Evolutionary conservation across 2,888 invertebrate species (phyloP).

Genomic region (Cecidostiba fungosa): DNA sequence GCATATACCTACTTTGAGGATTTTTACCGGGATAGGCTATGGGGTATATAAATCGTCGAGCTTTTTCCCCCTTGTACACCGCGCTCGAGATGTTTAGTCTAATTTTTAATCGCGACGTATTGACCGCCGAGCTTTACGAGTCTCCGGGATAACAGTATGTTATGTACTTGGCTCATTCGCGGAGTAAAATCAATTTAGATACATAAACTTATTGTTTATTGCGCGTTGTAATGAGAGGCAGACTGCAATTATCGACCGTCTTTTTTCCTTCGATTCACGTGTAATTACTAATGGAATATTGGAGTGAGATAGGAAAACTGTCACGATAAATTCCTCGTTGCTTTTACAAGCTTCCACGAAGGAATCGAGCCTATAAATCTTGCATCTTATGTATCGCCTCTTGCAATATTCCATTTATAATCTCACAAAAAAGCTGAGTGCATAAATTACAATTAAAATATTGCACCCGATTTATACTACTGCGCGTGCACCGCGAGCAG

Average conservation of each 20-base stretch:
- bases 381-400: background rate
- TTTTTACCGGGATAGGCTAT: background rate
- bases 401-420: slow-evolving; percentile 19
- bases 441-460: slow-evolving; percentile 31
- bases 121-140: background rate
- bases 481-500: too few relatives aligned
- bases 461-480: background rate
- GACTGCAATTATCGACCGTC: background rate
- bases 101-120: background rate
- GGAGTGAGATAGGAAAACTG: background rate
- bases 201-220: too few relatives aligned
- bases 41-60: background rate
- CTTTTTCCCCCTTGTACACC: too few relatives aligned
- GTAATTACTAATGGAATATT: background rate
- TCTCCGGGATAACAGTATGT: too few relatives aligned
- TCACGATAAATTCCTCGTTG: background rate
- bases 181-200: too few relatives aligned
- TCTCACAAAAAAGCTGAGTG: background rate
- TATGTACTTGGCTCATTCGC: too few relatives aligned
- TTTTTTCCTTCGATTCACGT: background rate
- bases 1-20: slow-evolving; percentile 5
- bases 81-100: too few relatives aligned
- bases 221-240: too few relatives aligned
- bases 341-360: background rate
- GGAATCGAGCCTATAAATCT: background rate